These are phyloP conservation scores for Trachymyrmex cornetzi DNA, from an alignment of 1,140 invertebrate genomes.

Conservation along the genomic window DNA sequence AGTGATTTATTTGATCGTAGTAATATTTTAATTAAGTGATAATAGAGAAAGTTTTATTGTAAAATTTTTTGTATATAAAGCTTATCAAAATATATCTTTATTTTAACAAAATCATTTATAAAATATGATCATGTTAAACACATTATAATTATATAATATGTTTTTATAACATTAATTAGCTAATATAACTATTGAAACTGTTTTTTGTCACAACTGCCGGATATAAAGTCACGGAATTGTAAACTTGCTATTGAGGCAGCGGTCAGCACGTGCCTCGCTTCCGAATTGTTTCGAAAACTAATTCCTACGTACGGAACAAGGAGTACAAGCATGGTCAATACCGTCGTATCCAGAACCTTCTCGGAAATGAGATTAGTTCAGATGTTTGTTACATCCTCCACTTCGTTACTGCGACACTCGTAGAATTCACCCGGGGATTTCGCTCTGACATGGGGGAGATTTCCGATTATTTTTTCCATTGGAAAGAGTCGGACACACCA, in stretches of 20 bases:
- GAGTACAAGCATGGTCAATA: slow-evolving; percentile 63
- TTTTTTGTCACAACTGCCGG: background rate
- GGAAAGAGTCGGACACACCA: slow-evolving; percentile 47
- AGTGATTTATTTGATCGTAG: background rate
- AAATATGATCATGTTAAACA: background rate
- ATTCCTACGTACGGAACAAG: slow-evolving; percentile 67
- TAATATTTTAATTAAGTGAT: slow-evolving; percentile 15
- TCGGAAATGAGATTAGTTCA: slow-evolving; percentile 76
- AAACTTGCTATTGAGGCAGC: slow-evolving; percentile 17
- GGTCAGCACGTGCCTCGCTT: slow-evolving; percentile 58
- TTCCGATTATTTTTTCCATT: slow-evolving; percentile 73
- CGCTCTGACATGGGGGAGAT: slow-evolving; percentile 47
- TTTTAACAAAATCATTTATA: background rate
- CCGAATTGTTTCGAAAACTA: slow-evolving; percentile 73
- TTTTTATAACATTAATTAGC: no score
- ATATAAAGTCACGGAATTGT: slow-evolving; percentile 22
- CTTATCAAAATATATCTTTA: background rate
- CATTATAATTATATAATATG: background rate
- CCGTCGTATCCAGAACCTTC: slow-evolving; percentile 69
- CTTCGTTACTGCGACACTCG: slow-evolving; percentile 65
- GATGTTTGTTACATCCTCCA: slow-evolving; percentile 72
- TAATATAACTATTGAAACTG: background rate
- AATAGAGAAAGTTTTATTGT: background rate
- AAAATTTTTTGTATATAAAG: background rate
- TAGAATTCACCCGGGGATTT: slow-evolving; percentile 63